Conservation (phyloP, 2,113 vertebrate genomes). For the Protobothrops flavoviridis region DNA sequence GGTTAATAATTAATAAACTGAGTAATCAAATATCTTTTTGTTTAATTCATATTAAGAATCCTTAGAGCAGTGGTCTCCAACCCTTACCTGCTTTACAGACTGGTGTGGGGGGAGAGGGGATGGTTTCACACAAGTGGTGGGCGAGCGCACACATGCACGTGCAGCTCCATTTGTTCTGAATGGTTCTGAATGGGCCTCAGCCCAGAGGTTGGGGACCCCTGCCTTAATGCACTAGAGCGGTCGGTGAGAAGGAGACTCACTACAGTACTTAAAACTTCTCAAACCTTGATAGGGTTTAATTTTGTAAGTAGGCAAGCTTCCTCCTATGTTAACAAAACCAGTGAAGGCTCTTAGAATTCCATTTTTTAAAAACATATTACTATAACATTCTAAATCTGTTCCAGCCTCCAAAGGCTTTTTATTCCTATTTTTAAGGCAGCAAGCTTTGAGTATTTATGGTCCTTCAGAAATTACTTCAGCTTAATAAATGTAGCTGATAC, state of each 20-base stretch:
- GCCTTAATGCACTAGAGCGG: background rate
- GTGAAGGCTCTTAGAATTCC: background rate
- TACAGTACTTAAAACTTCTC: background rate
- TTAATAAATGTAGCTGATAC: background rate
- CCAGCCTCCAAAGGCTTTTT: no score
- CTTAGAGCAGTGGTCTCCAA: no score
- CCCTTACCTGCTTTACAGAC: no score
- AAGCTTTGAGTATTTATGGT: background rate
- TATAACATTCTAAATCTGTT: no score
- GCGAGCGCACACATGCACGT: no score
- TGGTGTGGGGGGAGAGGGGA: no score
- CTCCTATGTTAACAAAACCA: background rate
- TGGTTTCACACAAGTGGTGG: no score
- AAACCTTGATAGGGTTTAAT: background rate
- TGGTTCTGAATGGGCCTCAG: no score
- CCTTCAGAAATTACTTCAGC: background rate
- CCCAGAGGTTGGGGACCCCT: no score
- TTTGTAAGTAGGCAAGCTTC: background rate
- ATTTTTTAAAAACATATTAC: background rate
- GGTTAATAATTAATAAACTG: constrained; percentile 30
- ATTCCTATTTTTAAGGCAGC: no score
- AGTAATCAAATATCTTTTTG: constrained; percentile 39
- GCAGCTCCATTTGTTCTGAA: no score
- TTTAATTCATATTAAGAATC: constrained; percentile 41
- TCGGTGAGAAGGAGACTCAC: background rate